phyloP scores from a whole-genome alignment of 2,797 vertebrate genomes.

The Nothura maculosa region DNA sequence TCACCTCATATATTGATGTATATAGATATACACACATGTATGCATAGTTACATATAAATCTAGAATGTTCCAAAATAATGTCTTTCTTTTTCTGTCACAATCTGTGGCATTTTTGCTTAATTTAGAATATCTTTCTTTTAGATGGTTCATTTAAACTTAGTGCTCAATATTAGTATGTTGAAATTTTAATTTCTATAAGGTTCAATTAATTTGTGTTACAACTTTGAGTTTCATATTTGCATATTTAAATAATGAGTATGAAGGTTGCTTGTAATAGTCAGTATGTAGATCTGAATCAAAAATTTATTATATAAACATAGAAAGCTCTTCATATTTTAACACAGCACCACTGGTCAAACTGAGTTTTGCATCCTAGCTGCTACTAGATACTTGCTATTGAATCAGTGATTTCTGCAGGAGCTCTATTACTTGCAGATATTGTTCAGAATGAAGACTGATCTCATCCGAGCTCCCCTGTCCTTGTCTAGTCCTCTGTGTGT shows the following conservation, averaged over 20 bases:
- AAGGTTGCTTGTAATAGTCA: background rate
- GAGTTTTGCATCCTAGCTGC: background rate
- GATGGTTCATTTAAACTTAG: background rate
- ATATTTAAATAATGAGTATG: background rate
- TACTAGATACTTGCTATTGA: background rate
- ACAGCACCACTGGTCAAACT: background rate
- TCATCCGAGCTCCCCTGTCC: background rate
- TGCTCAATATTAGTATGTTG: background rate
- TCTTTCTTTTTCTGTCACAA: background rate
- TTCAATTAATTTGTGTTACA: background rate
- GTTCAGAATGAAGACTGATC: background rate
- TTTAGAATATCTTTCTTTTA: background rate
- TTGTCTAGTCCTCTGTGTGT: background rate
- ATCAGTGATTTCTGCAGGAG: background rate
- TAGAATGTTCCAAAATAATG: conserved; percentile 6
- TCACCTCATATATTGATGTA: background rate
- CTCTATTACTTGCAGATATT: background rate
- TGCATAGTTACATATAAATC: no score
- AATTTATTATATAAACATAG: background rate
- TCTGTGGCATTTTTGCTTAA: background rate
- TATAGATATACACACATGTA: no score
- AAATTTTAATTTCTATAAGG: background rate
- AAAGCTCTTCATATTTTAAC: background rate
- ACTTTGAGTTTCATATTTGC: background rate
- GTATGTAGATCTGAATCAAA: background rate